Percentiles rank a stretch among this genome's conserved stretches.
Evolutionary conservation across 2,113 vertebrate genomes (phyloP).

Genomic region (Cervus canadensis): DNA sequence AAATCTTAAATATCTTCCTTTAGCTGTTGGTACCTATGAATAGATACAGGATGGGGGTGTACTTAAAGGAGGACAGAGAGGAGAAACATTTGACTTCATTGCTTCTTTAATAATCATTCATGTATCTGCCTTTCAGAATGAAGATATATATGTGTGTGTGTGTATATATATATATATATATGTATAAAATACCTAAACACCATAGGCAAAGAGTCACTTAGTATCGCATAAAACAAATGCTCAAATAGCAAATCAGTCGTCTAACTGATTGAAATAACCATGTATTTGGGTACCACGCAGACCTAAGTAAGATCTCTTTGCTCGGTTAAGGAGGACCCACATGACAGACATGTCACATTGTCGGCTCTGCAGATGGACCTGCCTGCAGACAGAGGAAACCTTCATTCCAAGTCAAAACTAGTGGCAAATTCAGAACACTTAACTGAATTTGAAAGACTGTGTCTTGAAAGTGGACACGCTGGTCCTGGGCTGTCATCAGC

Average conservation of each 20-base stretch:
- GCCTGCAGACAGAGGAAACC: not conserved
- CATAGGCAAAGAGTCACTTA: not conserved
- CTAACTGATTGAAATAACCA: not conserved
- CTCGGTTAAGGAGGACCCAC: not conserved
- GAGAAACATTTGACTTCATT: not conserved
- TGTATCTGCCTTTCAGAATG: not conserved
- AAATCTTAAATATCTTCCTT: not conserved
- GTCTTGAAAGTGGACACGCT: not conserved
- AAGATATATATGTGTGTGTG: not conserved
- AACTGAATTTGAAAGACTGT: not conserved
- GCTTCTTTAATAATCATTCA: not conserved
- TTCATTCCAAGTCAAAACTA: not conserved
- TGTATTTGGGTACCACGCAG: not conserved
- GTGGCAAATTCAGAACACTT: not conserved
- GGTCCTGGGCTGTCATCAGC: not conserved
- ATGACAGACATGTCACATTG: not conserved
- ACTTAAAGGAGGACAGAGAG: not conserved
- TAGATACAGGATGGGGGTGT: not conserved
- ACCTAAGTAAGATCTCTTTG: not conserved
- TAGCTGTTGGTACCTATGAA: not conserved
- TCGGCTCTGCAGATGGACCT: too few species aligned
- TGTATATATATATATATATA: accelerated
- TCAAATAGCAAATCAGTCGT: not conserved
- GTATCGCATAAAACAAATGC: not conserved
- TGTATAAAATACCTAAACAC: not conserved